These are phyloP conservation scores for Drosophila nigricruria DNA, from an alignment of 2,888 invertebrate species.

Conservation along the genomic window DNA sequence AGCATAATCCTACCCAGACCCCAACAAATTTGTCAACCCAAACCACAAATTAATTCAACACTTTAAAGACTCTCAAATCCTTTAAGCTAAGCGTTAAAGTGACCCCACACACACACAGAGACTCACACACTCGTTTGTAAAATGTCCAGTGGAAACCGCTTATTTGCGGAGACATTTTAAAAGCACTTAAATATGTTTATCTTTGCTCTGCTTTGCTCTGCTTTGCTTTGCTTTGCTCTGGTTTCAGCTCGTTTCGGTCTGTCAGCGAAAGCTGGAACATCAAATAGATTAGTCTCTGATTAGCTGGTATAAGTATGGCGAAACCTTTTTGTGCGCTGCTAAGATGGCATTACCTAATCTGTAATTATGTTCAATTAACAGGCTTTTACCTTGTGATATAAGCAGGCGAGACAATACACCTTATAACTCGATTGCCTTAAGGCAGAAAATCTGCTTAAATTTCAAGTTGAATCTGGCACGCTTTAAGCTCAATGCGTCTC, in stretches of 20 bases:
- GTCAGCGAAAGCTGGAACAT: conserved; percentile 8
- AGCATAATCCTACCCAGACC: conserved; percentile 22
- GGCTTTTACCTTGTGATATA: not conserved
- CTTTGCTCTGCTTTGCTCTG: not conserved
- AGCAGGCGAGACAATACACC: not conserved
- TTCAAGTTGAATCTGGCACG: conserved; percentile 3
- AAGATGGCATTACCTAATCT: not conserved
- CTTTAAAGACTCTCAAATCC: conserved; percentile 17
- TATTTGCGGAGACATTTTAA: conserved; percentile 26
- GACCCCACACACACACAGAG: not conserved
- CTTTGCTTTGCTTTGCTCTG: conserved; percentile 11
- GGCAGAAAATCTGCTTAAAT: not conserved
- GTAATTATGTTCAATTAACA: conserved; percentile 8
- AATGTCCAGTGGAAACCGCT: conserved; percentile 21
- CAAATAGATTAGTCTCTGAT: conserved; percentile 30
- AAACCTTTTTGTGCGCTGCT: not conserved
- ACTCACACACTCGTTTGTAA: conserved; percentile 5
- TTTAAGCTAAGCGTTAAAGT: conserved; percentile 4
- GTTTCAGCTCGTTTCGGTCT: not conserved
- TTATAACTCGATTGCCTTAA: not conserved
- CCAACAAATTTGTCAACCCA: conserved; percentile 17
- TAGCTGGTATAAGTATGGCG: conserved; percentile 2
- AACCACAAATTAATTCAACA: conserved; percentile 33
- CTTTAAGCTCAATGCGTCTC: conserved; percentile 2
- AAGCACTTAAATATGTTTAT: conserved; percentile 2